Conservation (phyloP, 2,797 vertebrate genomes). For the Aulostomus chinensis region DNA sequence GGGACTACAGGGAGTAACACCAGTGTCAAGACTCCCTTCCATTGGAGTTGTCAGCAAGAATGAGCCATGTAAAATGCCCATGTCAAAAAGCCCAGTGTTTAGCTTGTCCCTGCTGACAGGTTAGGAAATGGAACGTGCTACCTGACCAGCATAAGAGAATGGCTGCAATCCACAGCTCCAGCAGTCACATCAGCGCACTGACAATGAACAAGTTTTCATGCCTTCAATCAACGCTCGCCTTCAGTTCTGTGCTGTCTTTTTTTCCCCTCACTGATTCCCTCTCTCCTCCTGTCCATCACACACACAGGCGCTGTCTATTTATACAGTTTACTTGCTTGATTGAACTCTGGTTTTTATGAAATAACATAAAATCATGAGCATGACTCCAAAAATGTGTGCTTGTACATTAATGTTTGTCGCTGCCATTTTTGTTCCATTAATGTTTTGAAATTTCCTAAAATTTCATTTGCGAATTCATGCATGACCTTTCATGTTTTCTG, state of each 20-base stretch:
- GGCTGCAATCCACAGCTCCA: slow-evolving; percentile 40
- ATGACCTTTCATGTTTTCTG: too few relatives aligned
- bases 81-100: slow-evolving; percentile 77
- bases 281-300: slow-evolving; percentile 12
- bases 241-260: not conserved
- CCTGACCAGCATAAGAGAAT: slow-evolving; percentile 74
- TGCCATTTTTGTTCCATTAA: too few relatives aligned
- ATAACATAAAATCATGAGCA: too few relatives aligned
- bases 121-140: slow-evolving; percentile 72
- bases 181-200: slow-evolving; percentile 44
- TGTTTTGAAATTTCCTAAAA: too few relatives aligned
- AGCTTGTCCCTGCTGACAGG: slow-evolving; percentile 77
- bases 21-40: slow-evolving; percentile 55
- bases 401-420: too few relatives aligned
- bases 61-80: slow-evolving; percentile 70
- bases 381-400: too few relatives aligned
- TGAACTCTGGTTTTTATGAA: slow-evolving; percentile 9
- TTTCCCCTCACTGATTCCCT: not conserved
- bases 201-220: slow-evolving; percentile 56
- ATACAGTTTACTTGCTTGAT: not conserved
- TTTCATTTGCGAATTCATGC: too few relatives aligned
- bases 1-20: slow-evolving; percentile 48
- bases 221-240: slow-evolving; percentile 48
- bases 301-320: slow-evolving; percentile 9
- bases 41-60: slow-evolving; percentile 76